A percentile compares a stretch with the other conserved stretches of the same genome.
These are phyloP conservation scores for Camponotus floridanus DNA, from an alignment of 1,140 invertebrate genomes.

Conservation along the genomic window DNA sequence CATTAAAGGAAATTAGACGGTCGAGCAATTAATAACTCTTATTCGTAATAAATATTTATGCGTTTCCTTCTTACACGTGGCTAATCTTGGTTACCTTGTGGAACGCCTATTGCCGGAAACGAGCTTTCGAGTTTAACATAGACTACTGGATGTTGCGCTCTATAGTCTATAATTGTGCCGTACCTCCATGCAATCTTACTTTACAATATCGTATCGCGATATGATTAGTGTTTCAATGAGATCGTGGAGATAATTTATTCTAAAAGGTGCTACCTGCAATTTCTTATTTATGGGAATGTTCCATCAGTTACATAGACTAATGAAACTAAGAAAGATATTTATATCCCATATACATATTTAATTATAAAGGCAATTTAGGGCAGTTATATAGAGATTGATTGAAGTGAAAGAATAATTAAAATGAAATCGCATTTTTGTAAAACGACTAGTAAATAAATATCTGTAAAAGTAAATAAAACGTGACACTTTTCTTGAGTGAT, in stretches of 20 bases:
- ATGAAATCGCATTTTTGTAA: not conserved
- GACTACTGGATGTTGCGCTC: constrained; percentile 37
- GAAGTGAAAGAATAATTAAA: not conserved
- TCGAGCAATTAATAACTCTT: constrained; percentile 47
- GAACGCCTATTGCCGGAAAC: constrained; percentile 48
- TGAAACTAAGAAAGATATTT: not conserved
- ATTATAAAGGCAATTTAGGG: not conserved
- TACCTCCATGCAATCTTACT: constrained; percentile 36
- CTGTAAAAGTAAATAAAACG: not conserved
- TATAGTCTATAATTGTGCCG: constrained; percentile 48
- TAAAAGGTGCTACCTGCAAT: constrained; percentile 18
- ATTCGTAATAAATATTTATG: constrained; percentile 56
- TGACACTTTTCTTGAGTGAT: too few species aligned
- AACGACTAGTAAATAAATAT: not conserved
- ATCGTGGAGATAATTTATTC: not conserved
- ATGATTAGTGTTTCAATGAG: constrained; percentile 33
- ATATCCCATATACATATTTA: not conserved
- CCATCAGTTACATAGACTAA: not conserved
- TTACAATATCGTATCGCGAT: constrained; percentile 43
- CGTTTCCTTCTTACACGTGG: constrained; percentile 19
- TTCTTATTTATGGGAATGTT: constrained; percentile 22
- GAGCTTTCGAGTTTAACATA: constrained; percentile 50
- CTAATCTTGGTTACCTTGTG: constrained; percentile 29
- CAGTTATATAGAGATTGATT: not conserved
- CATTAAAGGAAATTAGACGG: not conserved